Base-by-base conservation (phyloP, 2,113 vertebrate species). In the Cochlearius cochlearius region DNA sequence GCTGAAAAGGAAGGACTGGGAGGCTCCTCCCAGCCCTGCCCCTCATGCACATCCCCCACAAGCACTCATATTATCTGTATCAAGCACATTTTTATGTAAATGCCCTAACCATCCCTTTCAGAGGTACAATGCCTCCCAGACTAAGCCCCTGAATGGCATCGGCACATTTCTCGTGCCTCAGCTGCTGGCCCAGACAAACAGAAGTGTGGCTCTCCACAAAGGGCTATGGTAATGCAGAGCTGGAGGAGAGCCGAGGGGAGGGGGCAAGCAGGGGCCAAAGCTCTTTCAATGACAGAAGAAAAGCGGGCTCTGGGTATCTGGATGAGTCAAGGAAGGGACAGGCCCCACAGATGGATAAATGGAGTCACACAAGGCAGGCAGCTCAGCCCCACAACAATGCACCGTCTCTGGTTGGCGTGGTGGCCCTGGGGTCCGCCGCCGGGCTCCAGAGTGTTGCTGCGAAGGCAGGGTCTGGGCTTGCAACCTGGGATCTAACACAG, bases 61-160 rank as follows among this genome's bases (percentile, higher is more conserved):
- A 23, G 20, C 85, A 23, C 91, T 93, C 94, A 79, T 90, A 95
- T 91, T 95, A 97, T 96, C 97, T 97, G 78, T 95, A 71, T 94
- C 92, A 71, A 94, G 95, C 96, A 96, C 96, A 97, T 97, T 97
- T 97, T 96, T 74, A 97, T 97, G 97, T 55, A 97, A 97, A 97
- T 97, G 89, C 22, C 29, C 63, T 45, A 75, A 95, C 78, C 95
- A 94, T 96, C 96, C 92, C 95, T 97, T 97, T 97, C 96, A 97
- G 87, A 69, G 85, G 74, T 78, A 97, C 96, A 97, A 97, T 85
- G 95, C 72, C 77, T 59, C 36, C 75, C 82, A 79, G 82, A 78
- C 94, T 75, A 90, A 96, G 94, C 86, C 91, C 76, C 47, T 96
- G 93, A 97, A 96, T 94, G 90, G 94, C 82, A 72, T 19, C 7